Conservation (phyloP, 1,140 invertebrate genomes). For the Colletes gigas region DNA sequence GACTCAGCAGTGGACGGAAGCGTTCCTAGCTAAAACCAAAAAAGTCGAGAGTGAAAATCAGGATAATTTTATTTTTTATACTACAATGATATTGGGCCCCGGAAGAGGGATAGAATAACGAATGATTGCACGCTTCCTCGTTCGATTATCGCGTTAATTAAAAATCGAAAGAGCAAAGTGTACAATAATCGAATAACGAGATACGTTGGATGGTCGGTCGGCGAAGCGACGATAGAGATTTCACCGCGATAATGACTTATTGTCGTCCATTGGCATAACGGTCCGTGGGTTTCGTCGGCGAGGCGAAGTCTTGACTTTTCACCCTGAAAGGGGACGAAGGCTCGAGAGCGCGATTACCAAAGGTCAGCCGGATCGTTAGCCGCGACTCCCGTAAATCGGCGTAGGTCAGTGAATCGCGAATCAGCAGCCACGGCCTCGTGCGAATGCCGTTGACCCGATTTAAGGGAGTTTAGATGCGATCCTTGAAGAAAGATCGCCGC, state of each 20-base stretch:
- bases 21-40: no score
- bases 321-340: constrained; percentile 33
- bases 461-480: constrained; percentile 31
- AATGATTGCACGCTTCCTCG: no score
- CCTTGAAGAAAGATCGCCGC: constrained; percentile 9
- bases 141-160: neutral
- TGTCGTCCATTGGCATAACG: constrained; percentile 46
- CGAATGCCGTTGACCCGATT: constrained; percentile 60
- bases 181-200: neutral
- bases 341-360: constrained; percentile 41
- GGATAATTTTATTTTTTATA: no score
- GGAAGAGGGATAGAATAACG: no score
- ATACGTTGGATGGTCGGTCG: neutral
- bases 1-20: no score
- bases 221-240: constrained; percentile 30
- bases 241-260: constrained; percentile 47
- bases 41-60: no score
- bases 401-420: constrained; percentile 58
- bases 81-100: no score
- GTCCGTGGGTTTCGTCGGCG: constrained; percentile 21
- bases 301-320: constrained; percentile 34
- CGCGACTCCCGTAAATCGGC: constrained; percentile 49
- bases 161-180: neutral
- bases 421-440: constrained; percentile 30
- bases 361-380: constrained; percentile 51